Base-by-base conservation (phyloP, 2,113 vertebrate species). In the Brachyhypopomus gauderio region DNA sequence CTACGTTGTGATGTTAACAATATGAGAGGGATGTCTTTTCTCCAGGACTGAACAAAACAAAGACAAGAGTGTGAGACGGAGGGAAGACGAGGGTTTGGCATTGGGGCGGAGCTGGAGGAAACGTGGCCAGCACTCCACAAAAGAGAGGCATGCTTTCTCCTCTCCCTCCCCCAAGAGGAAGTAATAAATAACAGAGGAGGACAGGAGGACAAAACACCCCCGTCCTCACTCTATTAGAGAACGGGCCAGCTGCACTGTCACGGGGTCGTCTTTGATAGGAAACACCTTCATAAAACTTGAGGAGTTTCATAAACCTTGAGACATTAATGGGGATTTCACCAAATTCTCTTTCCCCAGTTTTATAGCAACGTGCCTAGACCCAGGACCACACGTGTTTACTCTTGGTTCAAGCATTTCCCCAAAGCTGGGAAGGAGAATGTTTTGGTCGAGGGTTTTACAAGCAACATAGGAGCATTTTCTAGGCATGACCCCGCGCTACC, bases 71-170 rank as follows among this genome's bases (percentile, higher is more conserved):
- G 90, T 89, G 86, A 88, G 83, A 79, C 78, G 84, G 87, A 89
- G 90, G 89, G 87, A 90, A 82, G 77, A 77, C 80, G 80, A 87
- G 89, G 86, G 88, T 89, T 90, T 91, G 84, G 88, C 87, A 83
- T 85, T 87, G 88, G 89, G 90, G 89, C 91, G 91, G 91, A 90
- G 90, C 90, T 89, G 88, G 91, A 90, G 91, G 90, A 91, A 91
- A 88, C 76, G 67, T 75, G 86, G 84, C 88, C 87, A 66, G 81
- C 75, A 82, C 85, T 88, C 72, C 84, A 86, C 89, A 86, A 86
- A 89, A 87, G 85, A 88, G 84, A 91, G 87, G 87, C 88, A 77
- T 75, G 6, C 73, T 86, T 88, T 85, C 86, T 85, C 90, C 83
- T 84, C 83, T 88, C 84, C 87, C 83, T 79, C 77, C 36, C 76